Percentiles rank a stretch among this genome's conserved stretches.
phyloP scores from a whole-genome alignment of 2,113 vertebrate species.

The Eurystomus gularis region DNA sequence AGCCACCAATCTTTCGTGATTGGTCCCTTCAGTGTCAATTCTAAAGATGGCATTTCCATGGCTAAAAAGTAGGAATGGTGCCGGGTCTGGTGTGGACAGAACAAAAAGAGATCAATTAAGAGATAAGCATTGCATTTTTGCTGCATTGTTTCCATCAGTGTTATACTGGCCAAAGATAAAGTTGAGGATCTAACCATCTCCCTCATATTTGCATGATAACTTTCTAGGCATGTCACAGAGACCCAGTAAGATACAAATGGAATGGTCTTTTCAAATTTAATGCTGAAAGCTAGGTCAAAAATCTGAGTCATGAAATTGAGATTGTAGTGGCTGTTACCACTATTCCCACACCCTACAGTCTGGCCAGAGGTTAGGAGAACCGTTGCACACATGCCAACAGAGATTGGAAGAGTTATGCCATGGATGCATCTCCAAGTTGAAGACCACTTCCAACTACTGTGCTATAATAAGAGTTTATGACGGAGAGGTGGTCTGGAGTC shows the following conservation, averaged over 20 bases:
- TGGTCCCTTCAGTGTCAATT: constrained; percentile 84
- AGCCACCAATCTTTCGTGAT: constrained; percentile 75
- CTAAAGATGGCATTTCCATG: constrained; percentile 83
- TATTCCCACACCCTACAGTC: background rate
- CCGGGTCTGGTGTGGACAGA: constrained; percentile 70
- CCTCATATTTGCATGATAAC: background rate
- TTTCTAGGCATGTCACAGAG: background rate
- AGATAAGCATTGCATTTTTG: background rate
- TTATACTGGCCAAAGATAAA: background rate
- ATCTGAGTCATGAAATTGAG: background rate
- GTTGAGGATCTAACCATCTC: background rate
- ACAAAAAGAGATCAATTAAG: background rate
- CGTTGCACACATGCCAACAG: background rate
- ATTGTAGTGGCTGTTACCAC: background rate
- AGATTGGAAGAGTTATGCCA: background rate
- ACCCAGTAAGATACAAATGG: background rate
- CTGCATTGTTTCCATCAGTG: background rate
- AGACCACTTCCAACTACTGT: background rate
- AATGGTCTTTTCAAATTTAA: background rate
- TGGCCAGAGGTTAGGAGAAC: background rate
- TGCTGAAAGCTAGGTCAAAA: background rate
- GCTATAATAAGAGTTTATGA: background rate
- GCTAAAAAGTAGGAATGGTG: constrained; percentile 87
- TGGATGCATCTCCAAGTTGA: background rate
- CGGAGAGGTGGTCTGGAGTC: background rate